Percentiles rank a stretch among this genome's conserved stretches.
phyloP scores from a whole-genome alignment of 2,113 vertebrate species.

The Pavo muticus region DNA sequence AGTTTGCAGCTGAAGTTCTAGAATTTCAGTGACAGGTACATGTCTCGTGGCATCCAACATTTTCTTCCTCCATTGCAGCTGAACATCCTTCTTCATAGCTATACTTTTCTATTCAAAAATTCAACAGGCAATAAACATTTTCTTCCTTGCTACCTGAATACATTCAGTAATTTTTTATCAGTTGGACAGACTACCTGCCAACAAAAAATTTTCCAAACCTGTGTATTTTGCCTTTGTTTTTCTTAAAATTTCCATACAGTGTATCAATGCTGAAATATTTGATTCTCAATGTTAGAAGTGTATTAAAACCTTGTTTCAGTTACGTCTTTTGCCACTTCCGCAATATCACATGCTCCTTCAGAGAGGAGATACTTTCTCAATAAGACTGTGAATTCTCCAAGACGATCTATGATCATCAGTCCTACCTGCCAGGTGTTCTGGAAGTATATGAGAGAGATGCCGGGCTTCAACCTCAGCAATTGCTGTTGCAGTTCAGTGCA shows the following conservation, averaged over 20 bases:
- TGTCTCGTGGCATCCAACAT: neutral
- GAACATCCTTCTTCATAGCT: neutral
- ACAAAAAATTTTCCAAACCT: neutral
- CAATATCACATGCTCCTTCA: neutral
- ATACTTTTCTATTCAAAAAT: neutral
- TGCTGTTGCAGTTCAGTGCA: neutral
- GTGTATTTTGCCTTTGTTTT: neutral
- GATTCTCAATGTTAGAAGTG: neutral
- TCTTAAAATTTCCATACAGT: neutral
- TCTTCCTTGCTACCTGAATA: neutral
- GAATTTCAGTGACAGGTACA: neutral
- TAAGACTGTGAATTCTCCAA: neutral
- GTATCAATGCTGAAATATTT: neutral
- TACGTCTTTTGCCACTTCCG: neutral
- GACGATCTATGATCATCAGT: neutral
- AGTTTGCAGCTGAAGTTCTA: neutral
- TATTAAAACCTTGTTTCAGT: neutral
- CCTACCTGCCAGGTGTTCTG: neutral
- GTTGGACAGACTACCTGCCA: neutral
- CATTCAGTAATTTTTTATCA: neutral
- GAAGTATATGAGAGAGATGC: neutral
- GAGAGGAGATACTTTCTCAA: neutral
- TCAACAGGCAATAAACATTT: rapidly evolving
- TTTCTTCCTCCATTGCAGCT: neutral
- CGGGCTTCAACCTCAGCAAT: neutral